Conservation (phyloP, 2,113 vertebrate species). For the Hipposideros armiger region DNA sequence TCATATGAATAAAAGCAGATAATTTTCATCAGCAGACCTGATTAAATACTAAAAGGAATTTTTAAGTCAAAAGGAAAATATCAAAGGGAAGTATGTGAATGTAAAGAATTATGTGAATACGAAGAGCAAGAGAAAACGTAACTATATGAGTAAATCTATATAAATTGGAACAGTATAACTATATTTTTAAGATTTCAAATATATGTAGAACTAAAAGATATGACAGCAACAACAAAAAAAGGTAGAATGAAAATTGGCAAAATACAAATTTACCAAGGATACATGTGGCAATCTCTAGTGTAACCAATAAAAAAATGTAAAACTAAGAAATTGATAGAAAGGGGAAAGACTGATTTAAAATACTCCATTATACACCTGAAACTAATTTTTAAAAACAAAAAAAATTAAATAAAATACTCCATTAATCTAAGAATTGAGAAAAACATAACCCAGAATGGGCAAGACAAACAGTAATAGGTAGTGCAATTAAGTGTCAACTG, state of each 20-base stretch:
- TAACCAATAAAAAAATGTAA: neutral
- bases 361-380: neutral
- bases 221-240: neutral
- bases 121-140: slow-evolving; percentile 16
- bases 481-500: neutral
- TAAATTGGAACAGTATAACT: neutral
- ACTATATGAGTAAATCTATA: neutral
- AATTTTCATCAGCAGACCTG: neutral
- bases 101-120: neutral
- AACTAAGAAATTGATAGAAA: neutral
- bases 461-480: neutral
- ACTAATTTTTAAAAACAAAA: no score
- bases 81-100: neutral
- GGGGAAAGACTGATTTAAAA: neutral
- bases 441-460: neutral
- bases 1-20: neutral
- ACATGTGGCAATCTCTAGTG: neutral
- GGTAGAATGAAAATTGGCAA: neutral
- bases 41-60: neutral
- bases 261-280: slow-evolving; percentile 25
- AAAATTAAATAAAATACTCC: neutral
- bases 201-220: neutral
- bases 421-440: slow-evolving; percentile 10
- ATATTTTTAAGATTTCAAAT: neutral
- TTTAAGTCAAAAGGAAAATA: slow-evolving; percentile 26